Conservation (phyloP, 2,113 vertebrate genomes). For the Oreochromis aureus region DNA sequence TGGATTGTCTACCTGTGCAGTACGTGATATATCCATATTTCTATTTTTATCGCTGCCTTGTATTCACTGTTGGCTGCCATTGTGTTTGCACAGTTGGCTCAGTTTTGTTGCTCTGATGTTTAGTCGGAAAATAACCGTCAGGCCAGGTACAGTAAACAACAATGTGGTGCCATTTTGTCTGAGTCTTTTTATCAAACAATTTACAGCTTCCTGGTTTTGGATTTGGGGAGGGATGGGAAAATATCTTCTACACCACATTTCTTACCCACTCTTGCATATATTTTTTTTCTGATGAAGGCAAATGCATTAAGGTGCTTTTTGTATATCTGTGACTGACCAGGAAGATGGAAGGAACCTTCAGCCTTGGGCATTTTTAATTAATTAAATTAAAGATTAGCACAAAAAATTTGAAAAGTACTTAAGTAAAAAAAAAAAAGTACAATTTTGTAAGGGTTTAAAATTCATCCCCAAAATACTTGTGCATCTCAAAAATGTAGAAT, state of each 20-base stretch:
- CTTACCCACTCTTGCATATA: neutral
- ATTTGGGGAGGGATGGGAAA: neutral
- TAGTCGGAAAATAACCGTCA: slow-evolving; percentile 26
- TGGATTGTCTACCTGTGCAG: slow-evolving; percentile 14
- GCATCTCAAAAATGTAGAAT: neutral
- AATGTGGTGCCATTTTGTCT: slow-evolving; percentile 65
- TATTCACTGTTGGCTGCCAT: slow-evolving; percentile 3
- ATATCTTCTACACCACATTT: neutral
- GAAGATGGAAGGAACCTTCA: neutral
- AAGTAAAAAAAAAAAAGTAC: neutral
- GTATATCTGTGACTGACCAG: neutral
- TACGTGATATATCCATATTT: slow-evolving; percentile 30
- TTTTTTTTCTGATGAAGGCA: neutral
- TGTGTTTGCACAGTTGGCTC: slow-evolving; percentile 43
- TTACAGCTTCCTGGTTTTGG: slow-evolving; percentile 53
- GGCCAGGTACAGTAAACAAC: slow-evolving; percentile 37
- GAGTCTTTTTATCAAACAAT: slow-evolving; percentile 34
- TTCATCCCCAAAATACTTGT: neutral
- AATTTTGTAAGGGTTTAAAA: neutral
- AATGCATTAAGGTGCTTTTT: neutral
- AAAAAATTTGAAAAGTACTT: neutral
- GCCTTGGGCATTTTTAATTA: neutral
- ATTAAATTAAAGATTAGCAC: neutral
- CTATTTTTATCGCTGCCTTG: slow-evolving; percentile 28
- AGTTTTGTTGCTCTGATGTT: slow-evolving; percentile 18